Evolutionary conservation across 2,888 invertebrate species (phyloP), one percentile per base, ranked within the genome.

Genomic region (Cheilosia grossa): DNA sequence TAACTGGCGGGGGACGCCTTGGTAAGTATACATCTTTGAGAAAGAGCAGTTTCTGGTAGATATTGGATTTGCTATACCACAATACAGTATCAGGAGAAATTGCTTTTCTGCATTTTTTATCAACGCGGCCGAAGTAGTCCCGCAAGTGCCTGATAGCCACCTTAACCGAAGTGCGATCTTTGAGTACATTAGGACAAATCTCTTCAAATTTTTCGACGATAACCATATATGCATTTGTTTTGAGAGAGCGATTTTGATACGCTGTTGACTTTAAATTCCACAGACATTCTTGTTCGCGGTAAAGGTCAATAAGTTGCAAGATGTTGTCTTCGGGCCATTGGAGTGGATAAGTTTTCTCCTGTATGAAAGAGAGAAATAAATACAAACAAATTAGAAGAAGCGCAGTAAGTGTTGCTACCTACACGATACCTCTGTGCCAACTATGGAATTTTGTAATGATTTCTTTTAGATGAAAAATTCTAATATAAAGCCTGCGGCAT

Each of bases 231-330:
- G 64, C 64, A 1, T 66, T 37, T n/a, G 27, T 19, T 37, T 79
- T 73, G 10, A 66, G 21, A 4, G 19, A n/a, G 6, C 5, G 51
- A 15, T 79, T 66, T 37, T 53, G 10, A 19, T 66, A 79, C 0
- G 17, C 4, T 10, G 1, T 42, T n/a, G 19, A 79, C 21, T 59
- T 59, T n/a, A 13, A 9, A 51, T 79, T 59, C 79, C 79, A 79
- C 17, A 79, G 64, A 15, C 64, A 73, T 44, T 79, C 73, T 15
- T 79, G 59, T 37, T 79, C 27, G 4, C 40, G 79, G n/a, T 66
- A 79, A 10, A 79, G 58, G 2, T 59, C 59, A 13, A 79, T 79
- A 9, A 79, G 66, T 30, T 66, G 33, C n/a, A 73, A n/a, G 15
- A 72, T 37, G 10, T 66, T 30, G 0, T 44, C 24, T 21, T 72